Evolutionary conservation across 1,140 invertebrate species (phyloP), one percentile per base, ranked within the genome.

Genomic region (Leptinotarsa lineolata): DNA sequence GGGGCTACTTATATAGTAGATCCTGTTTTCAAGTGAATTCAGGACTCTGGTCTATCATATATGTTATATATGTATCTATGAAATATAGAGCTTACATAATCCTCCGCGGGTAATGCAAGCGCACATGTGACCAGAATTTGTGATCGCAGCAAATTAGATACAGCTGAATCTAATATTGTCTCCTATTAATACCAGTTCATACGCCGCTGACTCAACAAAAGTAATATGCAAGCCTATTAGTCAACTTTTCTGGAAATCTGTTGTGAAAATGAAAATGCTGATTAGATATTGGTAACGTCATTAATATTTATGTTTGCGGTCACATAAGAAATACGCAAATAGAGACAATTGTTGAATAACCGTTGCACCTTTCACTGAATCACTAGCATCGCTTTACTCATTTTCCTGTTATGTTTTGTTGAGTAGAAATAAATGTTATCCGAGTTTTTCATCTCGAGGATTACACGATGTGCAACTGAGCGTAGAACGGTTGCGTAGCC

Each of bases 191-290:
- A 16, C 48, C 15, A 15, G 15, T 54, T 54, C 48, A 54, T 16
- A 54, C n/a, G 6, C n/a, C 48, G 48, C 48, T 54, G 48, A 54
- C 48, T 54, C 48, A 54, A 54, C n/a, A 18, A 54, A 54, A 54
- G 48, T 54, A 18, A 54, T 54, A 54, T 54, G n/a, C 48, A 54
- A 54, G 15, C 3, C 48, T 15, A n/a, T 54, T 54, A 54, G 15
- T 54, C 48, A 54, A 54, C 16, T 4, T 54, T 54, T 54, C 48
- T 16, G 48, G 48, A 54, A 54, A 54, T 39, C 16, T 54, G 15
- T 54, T 54, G n/a, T 54, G 48, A n/a, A 54, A 54, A 54, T 54
- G 48, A 54, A 54, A 54, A 54, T 54, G 48, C n/a, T 54, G 48
- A 54, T 54, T 54, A 54, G 15, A 18, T 54, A 18, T 54, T 18